Conservation (phyloP, 2,888 invertebrate species). For the Trichogramma evanescens region DNA sequence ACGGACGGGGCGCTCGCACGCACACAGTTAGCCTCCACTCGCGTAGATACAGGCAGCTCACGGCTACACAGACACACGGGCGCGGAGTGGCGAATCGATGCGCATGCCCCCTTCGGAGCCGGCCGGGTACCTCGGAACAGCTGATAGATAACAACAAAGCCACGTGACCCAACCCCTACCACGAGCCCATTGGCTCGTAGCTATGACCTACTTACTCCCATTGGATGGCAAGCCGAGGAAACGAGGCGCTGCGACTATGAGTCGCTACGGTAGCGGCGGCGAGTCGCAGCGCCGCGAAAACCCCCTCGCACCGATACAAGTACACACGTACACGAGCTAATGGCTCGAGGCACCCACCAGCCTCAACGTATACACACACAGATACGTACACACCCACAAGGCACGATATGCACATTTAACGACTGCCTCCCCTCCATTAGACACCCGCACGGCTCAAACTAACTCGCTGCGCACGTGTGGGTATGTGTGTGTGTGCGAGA, state of each 20-base stretch:
- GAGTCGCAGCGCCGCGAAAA: background rate
- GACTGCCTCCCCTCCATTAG: too few species aligned
- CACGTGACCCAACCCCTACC: constrained; percentile 52
- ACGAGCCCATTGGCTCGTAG: constrained; percentile 43
- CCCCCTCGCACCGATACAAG: background rate
- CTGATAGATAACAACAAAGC: constrained; percentile 65
- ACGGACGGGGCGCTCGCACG: constrained; percentile 26
- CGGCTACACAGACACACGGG: constrained; percentile 32
- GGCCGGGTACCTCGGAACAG: constrained; percentile 48
- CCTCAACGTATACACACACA: too few species aligned
- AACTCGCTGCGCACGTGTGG: too few species aligned
- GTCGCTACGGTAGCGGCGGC: background rate
- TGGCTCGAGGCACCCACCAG: too few species aligned
- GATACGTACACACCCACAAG: too few species aligned
- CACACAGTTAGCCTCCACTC: constrained; percentile 20
- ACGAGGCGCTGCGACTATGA: background rate
- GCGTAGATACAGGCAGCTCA: constrained; percentile 40
- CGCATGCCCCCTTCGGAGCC: constrained; percentile 40
- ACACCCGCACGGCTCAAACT: too few species aligned
- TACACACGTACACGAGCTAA: background rate
- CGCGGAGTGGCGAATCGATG: constrained; percentile 22
- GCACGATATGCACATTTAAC: too few species aligned
- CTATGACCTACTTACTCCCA: constrained; percentile 21
- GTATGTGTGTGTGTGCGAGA: too few species aligned
- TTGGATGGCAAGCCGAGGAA: constrained; percentile 4